These are phyloP conservation scores for Anableps anableps DNA, from an alignment of 2,797 vertebrate genomes.

Conservation along the genomic window DNA sequence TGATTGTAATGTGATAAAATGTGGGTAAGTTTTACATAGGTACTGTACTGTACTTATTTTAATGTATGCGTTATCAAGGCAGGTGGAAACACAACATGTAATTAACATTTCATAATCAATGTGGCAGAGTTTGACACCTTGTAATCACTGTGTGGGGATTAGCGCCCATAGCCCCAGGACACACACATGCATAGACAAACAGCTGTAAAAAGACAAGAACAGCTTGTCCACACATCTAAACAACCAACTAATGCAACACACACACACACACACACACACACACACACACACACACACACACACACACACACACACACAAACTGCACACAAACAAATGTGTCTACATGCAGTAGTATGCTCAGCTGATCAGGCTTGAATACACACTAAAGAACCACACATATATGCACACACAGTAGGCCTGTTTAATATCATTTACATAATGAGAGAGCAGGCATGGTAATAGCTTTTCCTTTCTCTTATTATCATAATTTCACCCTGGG, in stretches of 20 bases:
- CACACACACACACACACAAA: conserved; percentile 19
- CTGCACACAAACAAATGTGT: conserved; percentile 13
- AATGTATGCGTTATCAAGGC: conserved; percentile 81
- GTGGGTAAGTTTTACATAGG: background rate
- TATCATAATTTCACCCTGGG: conserved; percentile 99
- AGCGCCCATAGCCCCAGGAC: conserved; percentile 91
- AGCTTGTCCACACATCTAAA: conserved; percentile 28
- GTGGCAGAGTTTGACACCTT: conserved; percentile 92
- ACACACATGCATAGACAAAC: conserved; percentile 47
- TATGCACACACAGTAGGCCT: conserved; percentile 66
- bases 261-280: conserved; percentile 21
- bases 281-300: conserved; percentile 20
- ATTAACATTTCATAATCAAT: conserved; percentile 99
- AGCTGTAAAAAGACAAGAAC: conserved; percentile 20
- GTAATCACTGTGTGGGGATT: conserved; percentile 99
- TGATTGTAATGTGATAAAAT: background rate
- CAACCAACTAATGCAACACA: conserved; percentile 25
- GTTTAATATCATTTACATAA: conserved; percentile 99
- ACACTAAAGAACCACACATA: conserved; percentile 53
- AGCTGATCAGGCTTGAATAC: conserved; percentile 42
- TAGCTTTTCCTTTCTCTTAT: conserved; percentile 98
- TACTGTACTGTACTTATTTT: conserved; percentile 10
- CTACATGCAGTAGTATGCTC: conserved; percentile 37
- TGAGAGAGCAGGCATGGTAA: conserved; percentile 98
- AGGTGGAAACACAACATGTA: conserved; percentile 96